Evolutionary conservation across 2,113 vertebrate genomes (phyloP), one percentile per base, ranked within the genome.

Genomic region (Silurus meridionalis): DNA sequence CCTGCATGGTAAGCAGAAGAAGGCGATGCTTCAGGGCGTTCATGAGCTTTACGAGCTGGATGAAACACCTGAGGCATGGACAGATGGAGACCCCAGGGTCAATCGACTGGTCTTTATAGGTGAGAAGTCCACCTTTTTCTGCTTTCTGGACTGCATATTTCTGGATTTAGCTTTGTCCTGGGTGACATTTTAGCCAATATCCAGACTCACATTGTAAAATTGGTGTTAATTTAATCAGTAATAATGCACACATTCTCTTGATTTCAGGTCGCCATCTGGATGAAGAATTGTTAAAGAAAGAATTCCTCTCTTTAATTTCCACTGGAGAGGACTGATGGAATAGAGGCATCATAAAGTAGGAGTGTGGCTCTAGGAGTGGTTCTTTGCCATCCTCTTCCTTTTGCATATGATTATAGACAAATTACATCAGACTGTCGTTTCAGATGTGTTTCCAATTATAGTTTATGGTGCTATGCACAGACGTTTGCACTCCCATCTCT

Each of bases 21-120:
- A 97, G 88, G 94, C 97, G 87, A 97, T 99, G 93, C 92, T 99
- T 87, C 98, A 99, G 93, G 97, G 96, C 87, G 96, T 99, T 83
- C 96, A 98, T 71, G 97, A 99, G 87, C 95, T 99, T 8, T 99
- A 99, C 71, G 97, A 99, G 87, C 93, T 98, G 85, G 97, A 98
- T 91, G 97, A 99, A 88, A 98, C 96, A n/a, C 91, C 94, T 2
- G 94, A 98, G 90, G 91, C 84, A 17, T 99, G 98, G 98, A 92
- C 90, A 61, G 91, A 94, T 15, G 93, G 94, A 1, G 91, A 94
- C 77, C 93, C 94, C 25, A 94, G 96, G 91, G 93, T 93, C 88
- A 99, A 96, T 91, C 93, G 96, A 37, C 91, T 99, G 69, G 95
- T 99, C 80, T 93, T 99, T 90, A 99, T 99, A 92, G 97, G 98